Conservation (phyloP, 2,113 vertebrate genomes). For the Cyphomyrus discorhynchus region DNA sequence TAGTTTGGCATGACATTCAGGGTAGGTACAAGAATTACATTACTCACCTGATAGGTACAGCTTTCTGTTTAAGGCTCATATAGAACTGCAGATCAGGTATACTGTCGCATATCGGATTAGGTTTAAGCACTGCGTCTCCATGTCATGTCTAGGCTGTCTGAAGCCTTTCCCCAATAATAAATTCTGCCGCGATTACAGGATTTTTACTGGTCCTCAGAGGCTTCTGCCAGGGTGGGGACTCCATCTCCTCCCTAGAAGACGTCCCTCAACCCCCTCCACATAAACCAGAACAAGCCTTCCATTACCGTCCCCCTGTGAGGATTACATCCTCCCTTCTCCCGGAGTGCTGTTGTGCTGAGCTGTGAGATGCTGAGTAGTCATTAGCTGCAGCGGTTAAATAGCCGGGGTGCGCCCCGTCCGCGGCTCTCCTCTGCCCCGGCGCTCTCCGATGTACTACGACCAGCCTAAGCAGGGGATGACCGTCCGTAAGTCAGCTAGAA, state of each 20-base stretch:
- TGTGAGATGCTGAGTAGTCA: conserved; percentile 52
- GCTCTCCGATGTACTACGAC: conserved; percentile 49
- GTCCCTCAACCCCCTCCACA: background rate
- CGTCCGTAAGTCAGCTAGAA: conserved; percentile 70
- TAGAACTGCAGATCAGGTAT: background rate
- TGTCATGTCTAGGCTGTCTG: background rate
- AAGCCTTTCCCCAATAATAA: background rate
- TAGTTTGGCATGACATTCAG: background rate
- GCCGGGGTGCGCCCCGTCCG: conserved; percentile 54
- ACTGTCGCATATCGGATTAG: background rate
- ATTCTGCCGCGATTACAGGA: background rate
- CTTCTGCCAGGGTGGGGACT: background rate
- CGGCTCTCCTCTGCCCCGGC: conserved; percentile 27
- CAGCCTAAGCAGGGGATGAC: conserved; percentile 54
- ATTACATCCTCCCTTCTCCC: conserved; percentile 1
- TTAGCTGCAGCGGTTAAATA: conserved; percentile 55
- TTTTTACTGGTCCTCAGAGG: background rate
- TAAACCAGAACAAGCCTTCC: background rate
- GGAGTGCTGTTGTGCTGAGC: conserved; percentile 51
- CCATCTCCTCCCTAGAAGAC: background rate
- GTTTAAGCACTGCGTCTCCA: background rate
- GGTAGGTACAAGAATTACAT: background rate
- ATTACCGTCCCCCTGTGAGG: background rate
- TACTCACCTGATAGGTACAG: background rate
- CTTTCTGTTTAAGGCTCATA: background rate